A percentile compares a stretch with the other conserved stretches of the same genome.
These are phyloP conservation scores for Microctenopoma stevenorrisi DNA, from an alignment of 2,797 vertebrate species.

Conservation along the genomic window DNA sequence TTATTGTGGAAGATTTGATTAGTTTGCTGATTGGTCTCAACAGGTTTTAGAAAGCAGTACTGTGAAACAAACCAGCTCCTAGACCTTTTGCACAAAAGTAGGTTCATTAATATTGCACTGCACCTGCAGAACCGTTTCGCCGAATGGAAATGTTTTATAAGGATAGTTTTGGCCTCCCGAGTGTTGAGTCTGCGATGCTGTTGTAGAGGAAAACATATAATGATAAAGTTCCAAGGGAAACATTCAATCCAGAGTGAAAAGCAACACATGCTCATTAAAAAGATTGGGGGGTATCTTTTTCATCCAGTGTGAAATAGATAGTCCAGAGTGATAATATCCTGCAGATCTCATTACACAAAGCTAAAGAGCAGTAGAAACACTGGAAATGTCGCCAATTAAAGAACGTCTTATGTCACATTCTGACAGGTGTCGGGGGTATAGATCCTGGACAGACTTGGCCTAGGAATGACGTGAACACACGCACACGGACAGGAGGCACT, in stretches of 20 bases:
- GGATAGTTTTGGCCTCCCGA: not conserved
- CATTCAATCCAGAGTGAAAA: constrained; percentile 12
- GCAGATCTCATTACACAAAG: constrained; percentile 9
- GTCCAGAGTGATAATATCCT: constrained; percentile 25
- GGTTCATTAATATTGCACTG: constrained; percentile 22
- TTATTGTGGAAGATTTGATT: constrained; percentile 21
- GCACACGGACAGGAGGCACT: not conserved
- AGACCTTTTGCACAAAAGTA: constrained; percentile 2
- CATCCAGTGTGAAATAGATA: constrained; percentile 1
- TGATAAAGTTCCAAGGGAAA: not conserved
- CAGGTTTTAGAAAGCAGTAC: constrained; percentile 5
- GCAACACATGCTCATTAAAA: constrained; percentile 42
- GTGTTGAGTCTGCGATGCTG: not conserved
- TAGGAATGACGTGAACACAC: not conserved
- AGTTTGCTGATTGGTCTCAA: constrained; percentile 28
- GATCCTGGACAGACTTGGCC: constrained; percentile 9
- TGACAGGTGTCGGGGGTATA: constrained; percentile 3
- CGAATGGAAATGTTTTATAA: not conserved
- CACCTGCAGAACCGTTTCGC: constrained; percentile 11
- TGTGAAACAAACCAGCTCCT: constrained; percentile 1
- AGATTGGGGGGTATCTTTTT: constrained; percentile 21
- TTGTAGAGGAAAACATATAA: not conserved
- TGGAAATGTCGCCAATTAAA: constrained; percentile 35
- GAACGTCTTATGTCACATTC: constrained; percentile 10
- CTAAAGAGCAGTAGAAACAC: constrained; percentile 24